Base-by-base conservation (phyloP, 2,797 vertebrate species). In the Galagoides demidoff region DNA sequence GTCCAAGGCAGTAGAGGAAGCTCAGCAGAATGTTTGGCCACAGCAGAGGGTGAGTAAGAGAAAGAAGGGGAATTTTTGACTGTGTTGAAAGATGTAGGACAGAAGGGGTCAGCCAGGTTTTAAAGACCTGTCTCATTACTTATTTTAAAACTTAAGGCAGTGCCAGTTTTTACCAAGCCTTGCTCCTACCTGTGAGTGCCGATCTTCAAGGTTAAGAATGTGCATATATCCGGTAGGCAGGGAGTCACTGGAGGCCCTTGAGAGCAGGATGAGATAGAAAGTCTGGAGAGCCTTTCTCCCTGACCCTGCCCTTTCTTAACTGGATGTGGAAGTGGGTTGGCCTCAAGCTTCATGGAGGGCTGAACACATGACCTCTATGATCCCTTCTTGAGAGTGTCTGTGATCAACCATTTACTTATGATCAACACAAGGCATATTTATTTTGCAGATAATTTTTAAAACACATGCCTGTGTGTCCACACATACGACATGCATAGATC, bases 401-500 rank as follows among this genome's bases (percentile, higher is more conserved):
- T 71, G 55, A 74, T 77, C 31, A 83, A 29, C 57, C 76, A 14
- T 52, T 39, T 76, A 86, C 85, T 93, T 83, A n/a, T 61, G 49
- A 88, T 71, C 45, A 79, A 78, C 19, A 76, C 25, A 81, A 34
- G 12, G 2, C 25, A 70, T 20, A 68, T 10, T 92, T 89, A 68
- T 10, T 94, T 89, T 61, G 78, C 14, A 92, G 61, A 91, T 92
- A 86, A 55, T 31, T 70, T 55, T 66, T 83, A 84, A 52, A 79
- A 13, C 11, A 1, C 9, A 10, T 39, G 23, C 23, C 10, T 17
- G 4, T 6, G 20, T 31, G 61, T 19, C 31, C 37, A 34, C 6
- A 64, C 23, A 55, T 3, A 78, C 2, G 22, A 63, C 29, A 94
- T 27, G 66, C 19, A 37, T 0, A 88, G 39, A 76, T 39, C 19